Conservation (phyloP, 2,113 vertebrate genomes). For the Talpa occidentalis region DNA sequence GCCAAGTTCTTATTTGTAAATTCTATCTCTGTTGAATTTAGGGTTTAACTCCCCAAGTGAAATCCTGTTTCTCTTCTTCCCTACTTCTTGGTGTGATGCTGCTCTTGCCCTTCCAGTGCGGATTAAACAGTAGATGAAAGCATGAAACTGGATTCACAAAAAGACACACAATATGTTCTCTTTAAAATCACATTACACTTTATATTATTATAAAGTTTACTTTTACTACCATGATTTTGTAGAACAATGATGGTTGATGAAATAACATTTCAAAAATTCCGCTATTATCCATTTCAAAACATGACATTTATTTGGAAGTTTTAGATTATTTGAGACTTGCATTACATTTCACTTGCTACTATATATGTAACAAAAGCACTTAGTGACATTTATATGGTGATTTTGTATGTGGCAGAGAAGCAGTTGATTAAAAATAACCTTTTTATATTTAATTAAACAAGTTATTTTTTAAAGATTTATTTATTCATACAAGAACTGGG, state of each 20-base stretch:
- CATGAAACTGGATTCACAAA: background rate
- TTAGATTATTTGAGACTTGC: background rate
- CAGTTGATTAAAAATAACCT: background rate
- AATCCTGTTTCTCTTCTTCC: slow-evolving; percentile 15
- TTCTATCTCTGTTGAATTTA: background rate
- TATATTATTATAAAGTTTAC: background rate
- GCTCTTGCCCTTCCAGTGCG: background rate
- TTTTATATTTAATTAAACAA: background rate
- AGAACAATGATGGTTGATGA: slow-evolving; percentile 25
- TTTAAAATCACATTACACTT: background rate
- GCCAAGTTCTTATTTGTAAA: background rate
- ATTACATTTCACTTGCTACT: background rate
- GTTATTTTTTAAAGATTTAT: too few relatives aligned
- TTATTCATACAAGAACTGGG: too few relatives aligned
- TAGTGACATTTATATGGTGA: slow-evolving; percentile 52
- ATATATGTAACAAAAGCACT: background rate
- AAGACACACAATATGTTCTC: background rate
- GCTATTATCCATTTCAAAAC: slow-evolving; percentile 1
- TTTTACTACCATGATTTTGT: slow-evolving; percentile 25
- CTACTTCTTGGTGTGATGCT: background rate
- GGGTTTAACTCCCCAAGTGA: background rate
- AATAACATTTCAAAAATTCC: slow-evolving; percentile 29
- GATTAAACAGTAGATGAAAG: background rate
- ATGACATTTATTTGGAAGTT: slow-evolving; percentile 30
- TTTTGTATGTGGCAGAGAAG: background rate